phyloP scores from a whole-genome alignment of 2,888 invertebrate species.

The Lasiommata megera region DNA sequence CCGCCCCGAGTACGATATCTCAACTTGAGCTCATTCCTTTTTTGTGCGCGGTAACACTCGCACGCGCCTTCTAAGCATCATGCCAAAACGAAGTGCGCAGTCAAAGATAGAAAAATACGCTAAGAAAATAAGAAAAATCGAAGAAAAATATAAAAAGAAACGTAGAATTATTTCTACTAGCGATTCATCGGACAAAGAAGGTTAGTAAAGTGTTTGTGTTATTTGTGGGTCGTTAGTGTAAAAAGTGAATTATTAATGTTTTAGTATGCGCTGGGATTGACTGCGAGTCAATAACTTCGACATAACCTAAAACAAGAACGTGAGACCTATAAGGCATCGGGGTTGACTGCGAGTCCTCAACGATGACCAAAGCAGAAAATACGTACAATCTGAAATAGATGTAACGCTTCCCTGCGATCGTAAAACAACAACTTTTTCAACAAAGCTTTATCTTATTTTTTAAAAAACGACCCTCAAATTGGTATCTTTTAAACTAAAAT shows the following conservation, averaged over 20 bases:
- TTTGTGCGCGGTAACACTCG: background rate
- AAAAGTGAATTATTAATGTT: background rate
- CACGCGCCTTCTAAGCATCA: background rate
- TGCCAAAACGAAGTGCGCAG: background rate
- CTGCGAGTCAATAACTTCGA: conserved; percentile 7
- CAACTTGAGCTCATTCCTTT: background rate
- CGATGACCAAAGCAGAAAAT: conserved; percentile 1
- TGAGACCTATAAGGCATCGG: conserved; percentile 4
- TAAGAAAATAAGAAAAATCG: background rate
- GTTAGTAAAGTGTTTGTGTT: background rate
- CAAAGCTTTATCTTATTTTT: background rate
- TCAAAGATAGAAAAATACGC: too few relatives aligned
- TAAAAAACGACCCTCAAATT: too few relatives aligned
- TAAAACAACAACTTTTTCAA: background rate
- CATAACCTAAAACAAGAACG: conserved; percentile 31
- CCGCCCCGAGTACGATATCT: background rate
- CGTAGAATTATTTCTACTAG: too few relatives aligned
- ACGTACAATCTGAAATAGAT: background rate
- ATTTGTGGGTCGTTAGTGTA: background rate
- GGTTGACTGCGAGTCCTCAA: conserved; percentile 9
- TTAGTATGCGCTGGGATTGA: background rate
- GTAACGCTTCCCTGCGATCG: background rate
- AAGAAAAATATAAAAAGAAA: background rate
- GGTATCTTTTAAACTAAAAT: background rate
- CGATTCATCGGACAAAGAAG: background rate